Evolutionary conservation across 2,113 vertebrate species (phyloP), one percentile per base, ranked within the genome.

Genomic region (Brachionichthys hirsutus): DNA sequence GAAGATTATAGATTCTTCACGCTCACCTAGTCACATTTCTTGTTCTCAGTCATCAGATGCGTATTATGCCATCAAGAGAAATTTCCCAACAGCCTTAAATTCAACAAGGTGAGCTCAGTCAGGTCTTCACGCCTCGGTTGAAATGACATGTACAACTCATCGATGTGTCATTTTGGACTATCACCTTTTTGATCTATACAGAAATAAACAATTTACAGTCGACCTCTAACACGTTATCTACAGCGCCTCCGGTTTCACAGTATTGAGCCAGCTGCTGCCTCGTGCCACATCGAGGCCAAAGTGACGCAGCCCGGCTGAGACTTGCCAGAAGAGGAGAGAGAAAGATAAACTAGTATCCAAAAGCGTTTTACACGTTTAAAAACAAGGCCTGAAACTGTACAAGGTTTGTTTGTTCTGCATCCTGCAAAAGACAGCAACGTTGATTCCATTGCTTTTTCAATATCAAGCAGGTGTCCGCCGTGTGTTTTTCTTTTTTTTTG

Each of bases 231-330:
- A 72, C 85, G 85, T 85, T 87, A 90, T 87, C 83, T 92, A 89
- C 90, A 91, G 85, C 80, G 85, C 87, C 89, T 92, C 88, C 84
- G 87, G 84, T 90, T 90, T 92, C 91, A 92, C 91, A 92, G 90
- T 91, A 89, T 89, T 81, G 78, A 82, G 85, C 84, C 88, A 62
- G 80, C 84, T 77, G 80, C 84, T 77, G 85, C 87, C 65, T 70
- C 77, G 17, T 16, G 62, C 74, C 80, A 46, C 70, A 45, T 53
- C 22, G 22, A 64, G 82, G 71, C 67, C 46, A 43, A n/a, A 43
- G 78, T 61, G 79, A 75, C n/a, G 70, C 87, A 85, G 84, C 77
- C 78, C 70, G 56, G 88, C 87, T 80, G 80, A 83, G 88, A 85
- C 82, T 77, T 64, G 78, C 81, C 71, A 79, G 62, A 85, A 72